Percentiles rank a stretch among this genome's conserved stretches.
phyloP scores from a whole-genome alignment of 2,888 invertebrate species.

The Tinea trinotella region DNA sequence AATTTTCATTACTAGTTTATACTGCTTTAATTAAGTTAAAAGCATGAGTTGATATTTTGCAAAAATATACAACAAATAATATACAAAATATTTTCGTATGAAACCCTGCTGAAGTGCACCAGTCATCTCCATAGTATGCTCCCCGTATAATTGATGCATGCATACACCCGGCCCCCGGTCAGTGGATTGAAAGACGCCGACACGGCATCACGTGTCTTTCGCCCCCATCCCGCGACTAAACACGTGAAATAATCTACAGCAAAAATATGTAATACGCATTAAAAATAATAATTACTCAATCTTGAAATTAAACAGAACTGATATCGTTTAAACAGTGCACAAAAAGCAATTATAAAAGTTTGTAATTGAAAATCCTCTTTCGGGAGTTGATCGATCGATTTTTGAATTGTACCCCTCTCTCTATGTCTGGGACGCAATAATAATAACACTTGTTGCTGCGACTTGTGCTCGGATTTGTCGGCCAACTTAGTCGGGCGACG shows the following conservation, averaged over 20 bases:
- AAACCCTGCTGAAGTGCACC: neutral
- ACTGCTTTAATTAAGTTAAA: too few species aligned
- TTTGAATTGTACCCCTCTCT: neutral
- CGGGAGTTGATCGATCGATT: neutral
- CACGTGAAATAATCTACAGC: neutral
- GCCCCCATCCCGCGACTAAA: neutral
- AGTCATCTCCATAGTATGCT: constrained; percentile 5
- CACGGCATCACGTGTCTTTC: neutral
- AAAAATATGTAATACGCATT: neutral
- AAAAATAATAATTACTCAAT: neutral
- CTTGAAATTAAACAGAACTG: neutral
- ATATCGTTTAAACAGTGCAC: neutral
- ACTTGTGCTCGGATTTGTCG: constrained; percentile 33
- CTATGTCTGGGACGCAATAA: constrained; percentile 17
- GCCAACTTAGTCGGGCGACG: constrained; percentile 30
- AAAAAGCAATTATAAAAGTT: neutral
- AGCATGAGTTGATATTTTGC: too few species aligned
- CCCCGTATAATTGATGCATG: neutral
- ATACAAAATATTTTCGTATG: too few species aligned
- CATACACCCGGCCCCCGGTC: constrained; percentile 3
- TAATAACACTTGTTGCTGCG: constrained; percentile 24
- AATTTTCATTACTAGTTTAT: too few species aligned
- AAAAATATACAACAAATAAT: too few species aligned
- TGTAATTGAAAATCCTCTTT: neutral
- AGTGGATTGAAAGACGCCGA: neutral